Evolutionary conservation across 2,113 vertebrate genomes (phyloP).

Genomic region (Calyptomena viridis): DNA sequence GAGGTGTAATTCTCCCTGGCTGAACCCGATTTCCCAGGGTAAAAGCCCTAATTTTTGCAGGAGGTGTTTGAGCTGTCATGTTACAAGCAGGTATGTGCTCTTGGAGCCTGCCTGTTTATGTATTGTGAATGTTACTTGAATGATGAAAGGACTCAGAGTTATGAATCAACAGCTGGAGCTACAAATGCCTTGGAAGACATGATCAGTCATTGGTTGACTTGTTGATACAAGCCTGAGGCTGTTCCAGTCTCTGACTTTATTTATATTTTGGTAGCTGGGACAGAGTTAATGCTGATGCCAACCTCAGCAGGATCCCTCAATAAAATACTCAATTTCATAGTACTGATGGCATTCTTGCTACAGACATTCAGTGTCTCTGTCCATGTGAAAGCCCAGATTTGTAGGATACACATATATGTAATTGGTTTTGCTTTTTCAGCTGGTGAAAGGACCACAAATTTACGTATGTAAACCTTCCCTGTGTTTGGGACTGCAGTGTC

Average conservation of each 20-base stretch:
- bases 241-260: not conserved
- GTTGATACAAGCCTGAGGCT: not conserved
- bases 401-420: fast-evolving
- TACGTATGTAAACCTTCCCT: not conserved
- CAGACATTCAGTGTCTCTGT: not conserved
- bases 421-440: not conserved
- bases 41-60: not conserved
- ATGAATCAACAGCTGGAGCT: not conserved
- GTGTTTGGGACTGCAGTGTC: not conserved
- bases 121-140: not conserved
- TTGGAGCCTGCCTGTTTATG: not conserved
- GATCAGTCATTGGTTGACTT: not conserved
- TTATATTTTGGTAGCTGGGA: not conserved
- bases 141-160: not conserved
- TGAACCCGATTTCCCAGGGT: not conserved
- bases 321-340: fast-evolving
- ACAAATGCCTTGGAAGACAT: not conserved
- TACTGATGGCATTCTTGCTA: not conserved
- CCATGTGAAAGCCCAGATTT: not conserved
- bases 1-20: not conserved
- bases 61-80: not conserved
- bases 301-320: not conserved
- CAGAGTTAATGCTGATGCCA: not conserved
- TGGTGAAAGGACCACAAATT: not conserved
- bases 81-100: not conserved